Base-by-base conservation (phyloP, 92 coral and sea anemone species). In the Phenganax marumi region DNA sequence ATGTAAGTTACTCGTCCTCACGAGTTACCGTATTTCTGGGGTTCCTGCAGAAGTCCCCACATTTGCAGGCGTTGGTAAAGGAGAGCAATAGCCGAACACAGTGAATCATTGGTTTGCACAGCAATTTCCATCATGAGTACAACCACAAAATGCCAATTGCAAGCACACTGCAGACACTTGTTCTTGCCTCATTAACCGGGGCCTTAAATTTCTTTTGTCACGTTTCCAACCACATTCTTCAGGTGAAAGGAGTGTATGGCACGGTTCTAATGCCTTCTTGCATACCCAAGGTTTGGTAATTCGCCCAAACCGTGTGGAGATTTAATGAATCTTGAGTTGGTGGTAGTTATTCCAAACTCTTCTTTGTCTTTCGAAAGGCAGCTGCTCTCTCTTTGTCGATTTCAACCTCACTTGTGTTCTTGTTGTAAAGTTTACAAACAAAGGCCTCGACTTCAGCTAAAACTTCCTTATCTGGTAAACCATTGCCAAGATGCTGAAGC, bases 371-470 rank as follows among this genome's bases (percentile, higher is more conserved):
- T 26, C 89, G 79, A 74, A 90, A 90, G 39, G 77, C 84, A 58
- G 84, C 81, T 17, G 84, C 85, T 68, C 87, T 85, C 62, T 75
- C 85, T 24, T 72, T 25, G 80, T 81, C 76, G 82, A 87, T 78
- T 7, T 24, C 17, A 55, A 46, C 70, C 55, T 81, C 84, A 8
- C 56, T 23, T 70, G 87, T 84, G 24, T 26, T 26, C 80, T 75
- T 75, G 65, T 53, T 75, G 80, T 90, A 88, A 3, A 88, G 84
- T 14, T 90, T 77, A 57, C 91, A 90, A 19, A 80, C 91, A 23
- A 91, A 91, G 75, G 90, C 89, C 55, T 91, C 95, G 52, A 86
- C 95, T 19, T 86, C 86, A n/a, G 90, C 78, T 23, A 89, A 54
- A 9, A 81, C 87, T 24, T 68, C 52, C 22, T 63, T 73, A 23